Evolutionary conservation across 2,888 invertebrate genomes (phyloP), one percentile per base, ranked within the genome.

Genomic region (Drosophila ustulata): DNA sequence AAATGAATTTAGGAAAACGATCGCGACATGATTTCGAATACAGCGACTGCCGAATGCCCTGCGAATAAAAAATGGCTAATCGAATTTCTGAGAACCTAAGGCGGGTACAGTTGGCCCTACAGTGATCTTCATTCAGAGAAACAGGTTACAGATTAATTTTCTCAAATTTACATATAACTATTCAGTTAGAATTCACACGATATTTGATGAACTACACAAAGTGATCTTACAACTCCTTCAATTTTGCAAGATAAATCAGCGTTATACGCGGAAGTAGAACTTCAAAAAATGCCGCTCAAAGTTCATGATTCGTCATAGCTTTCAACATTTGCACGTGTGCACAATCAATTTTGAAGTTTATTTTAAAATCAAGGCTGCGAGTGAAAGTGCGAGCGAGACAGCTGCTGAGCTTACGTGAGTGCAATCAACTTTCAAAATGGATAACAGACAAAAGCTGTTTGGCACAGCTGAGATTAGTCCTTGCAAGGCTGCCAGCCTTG

Each of bases 1-100:
- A 63, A 58, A 55, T 71, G 61, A 68, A 83, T 62, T 82, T 51
- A 28, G 51, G 32, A 30, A 50, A 34, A n/a, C 55, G 28, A 34
- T 6, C 28, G 25, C 3, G 26, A 53, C 34, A 34, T 25, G 0
- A 6, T 18, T 18, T 37, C 13, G 13, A 18, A 30, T 6, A 1
- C 26, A 52, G 41, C 61, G 84, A 77, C 63, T 47, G n/a, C 6
- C 3, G 0, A 37, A 47, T 73, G 65, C 59, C 18, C 79, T 79
- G 18, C 34, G 28, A 28, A 3, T 28, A 46, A 32, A 23, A 25
- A 25, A 9, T 11, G 7, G 5, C 37, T 3, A 23, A 11, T 11
- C 18, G 1, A 32, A 18, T 5, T 34, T 18, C 9, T 30, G 4
- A 28, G 6, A 47, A 47, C 8, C 8, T 11, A 0, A 7, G 4